Evolutionary conservation across 64 coral and sea anemone genomes (phyloP).

Genomic region (Montipora sp.): DNA sequence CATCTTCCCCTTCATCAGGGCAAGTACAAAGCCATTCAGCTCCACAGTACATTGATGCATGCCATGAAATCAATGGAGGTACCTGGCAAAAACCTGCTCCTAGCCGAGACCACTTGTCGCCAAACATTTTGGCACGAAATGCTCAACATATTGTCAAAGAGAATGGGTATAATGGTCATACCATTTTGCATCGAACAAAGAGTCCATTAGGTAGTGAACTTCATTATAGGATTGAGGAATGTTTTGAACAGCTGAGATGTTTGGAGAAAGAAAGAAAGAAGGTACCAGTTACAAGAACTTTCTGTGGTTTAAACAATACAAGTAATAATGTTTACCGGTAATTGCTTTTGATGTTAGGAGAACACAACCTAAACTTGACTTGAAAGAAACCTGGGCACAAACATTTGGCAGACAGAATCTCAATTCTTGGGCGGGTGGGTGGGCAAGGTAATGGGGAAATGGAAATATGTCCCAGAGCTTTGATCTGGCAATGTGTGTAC

Average conservation of each 20-base stretch:
- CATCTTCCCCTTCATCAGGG: slow-evolving; percentile 82
- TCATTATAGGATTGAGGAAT: slow-evolving; percentile 88
- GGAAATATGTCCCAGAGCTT: no score
- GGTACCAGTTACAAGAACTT: slow-evolving; percentile 24
- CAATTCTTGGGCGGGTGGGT: no score
- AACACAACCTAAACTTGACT: no score
- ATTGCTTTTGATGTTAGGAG: no score
- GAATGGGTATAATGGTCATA: slow-evolving; percentile 57
- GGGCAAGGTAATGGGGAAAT: no score
- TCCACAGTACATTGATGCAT: slow-evolving; percentile 1
- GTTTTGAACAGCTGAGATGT: slow-evolving; percentile 91
- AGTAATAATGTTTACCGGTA: not conserved
- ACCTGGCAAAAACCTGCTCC: slow-evolving; percentile 1
- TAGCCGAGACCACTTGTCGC: slow-evolving; percentile 36
- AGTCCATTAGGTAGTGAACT: slow-evolving; percentile 87
- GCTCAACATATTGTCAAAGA: slow-evolving; percentile 32
- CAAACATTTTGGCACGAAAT: slow-evolving; percentile 51
- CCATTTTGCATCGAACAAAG: slow-evolving; percentile 48
- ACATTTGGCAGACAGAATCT: no score
- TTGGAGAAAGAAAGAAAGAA: slow-evolving; percentile 93
- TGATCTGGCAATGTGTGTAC: no score
- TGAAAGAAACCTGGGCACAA: no score
- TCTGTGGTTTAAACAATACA: not conserved
- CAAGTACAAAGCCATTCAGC: slow-evolving; percentile 51
- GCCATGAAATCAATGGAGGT: slow-evolving; percentile 11